A percentile compares a stretch with the other conserved stretches of the same genome.
Evolutionary conservation across 2,888 invertebrate species (phyloP).

Genomic region (Eupithecia vulgata): DNA sequence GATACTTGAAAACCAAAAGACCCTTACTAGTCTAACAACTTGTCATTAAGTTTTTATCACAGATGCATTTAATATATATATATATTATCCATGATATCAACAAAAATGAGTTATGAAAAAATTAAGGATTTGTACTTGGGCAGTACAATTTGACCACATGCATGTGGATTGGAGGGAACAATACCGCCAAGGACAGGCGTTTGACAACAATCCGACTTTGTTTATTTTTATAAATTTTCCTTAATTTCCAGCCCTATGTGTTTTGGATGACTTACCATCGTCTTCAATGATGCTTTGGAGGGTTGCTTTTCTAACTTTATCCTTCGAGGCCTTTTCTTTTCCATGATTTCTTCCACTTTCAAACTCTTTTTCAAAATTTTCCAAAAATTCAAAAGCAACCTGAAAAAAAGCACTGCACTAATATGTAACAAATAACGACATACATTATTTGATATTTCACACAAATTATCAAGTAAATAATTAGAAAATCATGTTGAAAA

Average conservation of each 20-base stretch:
- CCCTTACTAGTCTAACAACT: too few relatives aligned
- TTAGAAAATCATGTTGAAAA: slow-evolving; percentile 22
- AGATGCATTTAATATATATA: too few relatives aligned
- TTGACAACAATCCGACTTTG: background rate
- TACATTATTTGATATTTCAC: background rate
- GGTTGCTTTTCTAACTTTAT: slow-evolving; percentile 60
- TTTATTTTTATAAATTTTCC: background rate
- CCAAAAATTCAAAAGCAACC: slow-evolving; percentile 63
- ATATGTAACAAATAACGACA: background rate
- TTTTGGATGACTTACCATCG: slow-evolving; percentile 59
- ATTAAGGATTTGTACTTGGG: too few relatives aligned
- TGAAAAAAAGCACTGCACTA: slow-evolving; percentile 54
- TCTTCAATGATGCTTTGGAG: slow-evolving; percentile 76
- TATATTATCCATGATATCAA: too few relatives aligned
- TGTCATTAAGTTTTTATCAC: too few relatives aligned
- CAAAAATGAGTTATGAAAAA: too few relatives aligned
- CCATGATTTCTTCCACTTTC: slow-evolving; percentile 57
- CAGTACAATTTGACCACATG: too few relatives aligned
- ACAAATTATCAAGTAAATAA: background rate
- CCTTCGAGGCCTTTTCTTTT: slow-evolving; percentile 63
- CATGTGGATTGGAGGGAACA: background rate
- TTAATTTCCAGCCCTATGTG: background rate
- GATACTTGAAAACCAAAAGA: too few relatives aligned
- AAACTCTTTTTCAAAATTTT: slow-evolving; percentile 70
- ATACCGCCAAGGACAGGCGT: slow-evolving; percentile 14